These are phyloP conservation scores for Prolemur simus DNA, from an alignment of 2,113 vertebrate species.

Conservation along the genomic window DNA sequence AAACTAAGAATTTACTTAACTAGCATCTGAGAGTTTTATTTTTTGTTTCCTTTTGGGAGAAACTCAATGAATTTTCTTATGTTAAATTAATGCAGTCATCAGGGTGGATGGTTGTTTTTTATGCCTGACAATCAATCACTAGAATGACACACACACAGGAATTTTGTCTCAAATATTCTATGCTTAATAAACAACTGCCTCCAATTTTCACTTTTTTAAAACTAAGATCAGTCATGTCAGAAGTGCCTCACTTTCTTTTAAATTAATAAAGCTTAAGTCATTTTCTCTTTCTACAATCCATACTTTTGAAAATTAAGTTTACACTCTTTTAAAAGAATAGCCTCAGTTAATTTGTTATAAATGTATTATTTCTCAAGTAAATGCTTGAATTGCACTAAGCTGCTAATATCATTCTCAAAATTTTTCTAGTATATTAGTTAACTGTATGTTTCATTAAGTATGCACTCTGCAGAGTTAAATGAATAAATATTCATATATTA, in stretches of 20 bases:
- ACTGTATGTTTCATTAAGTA: conserved; percentile 28
- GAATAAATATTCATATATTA: conserved; percentile 49
- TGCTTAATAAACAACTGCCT: conserved; percentile 44
- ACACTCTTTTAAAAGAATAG: background rate
- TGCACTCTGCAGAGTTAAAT: conserved; percentile 56
- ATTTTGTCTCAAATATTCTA: conserved; percentile 48
- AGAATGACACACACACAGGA: conserved; percentile 34
- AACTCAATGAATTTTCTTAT: conserved; percentile 41
- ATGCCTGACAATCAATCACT: conserved; percentile 49
- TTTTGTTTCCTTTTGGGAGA: conserved; percentile 57
- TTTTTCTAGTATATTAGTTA: conserved; percentile 64
- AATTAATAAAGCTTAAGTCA: conserved; percentile 42
- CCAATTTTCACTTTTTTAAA: conserved; percentile 28
- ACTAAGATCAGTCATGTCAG: conserved; percentile 32
- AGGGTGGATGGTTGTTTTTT: conserved; percentile 55
- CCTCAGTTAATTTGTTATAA: background rate
- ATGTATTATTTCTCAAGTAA: conserved; percentile 4
- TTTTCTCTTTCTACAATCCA: background rate
- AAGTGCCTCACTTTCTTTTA: background rate
- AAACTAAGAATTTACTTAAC: background rate
- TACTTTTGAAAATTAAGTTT: conserved; percentile 26
- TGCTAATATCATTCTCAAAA: conserved; percentile 36
- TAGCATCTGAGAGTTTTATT: conserved; percentile 33
- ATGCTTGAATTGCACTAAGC: conserved; percentile 41
- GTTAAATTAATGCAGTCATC: conserved; percentile 18